Percentiles rank a stretch among this genome's conserved stretches.
Conservation (phyloP, 1,140 invertebrate genomes). For the Calephelis virginiensis region DNA sequence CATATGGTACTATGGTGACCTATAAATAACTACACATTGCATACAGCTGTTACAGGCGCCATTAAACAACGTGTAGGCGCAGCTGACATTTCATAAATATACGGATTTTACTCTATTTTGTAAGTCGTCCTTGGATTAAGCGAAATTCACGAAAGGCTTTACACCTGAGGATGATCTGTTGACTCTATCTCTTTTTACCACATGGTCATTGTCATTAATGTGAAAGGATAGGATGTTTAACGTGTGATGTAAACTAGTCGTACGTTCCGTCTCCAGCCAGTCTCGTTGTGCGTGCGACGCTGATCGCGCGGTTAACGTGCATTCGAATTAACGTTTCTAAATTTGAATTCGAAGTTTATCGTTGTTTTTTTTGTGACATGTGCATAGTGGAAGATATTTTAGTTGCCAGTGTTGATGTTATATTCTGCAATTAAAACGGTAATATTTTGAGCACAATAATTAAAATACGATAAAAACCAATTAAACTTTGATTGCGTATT, state of each 20-base stretch:
- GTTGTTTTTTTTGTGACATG: slow-evolving; percentile 40
- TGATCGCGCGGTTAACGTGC: slow-evolving; percentile 48
- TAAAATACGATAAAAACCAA: background rate
- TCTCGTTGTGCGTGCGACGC: slow-evolving; percentile 69
- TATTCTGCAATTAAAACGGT: slow-evolving; percentile 13
- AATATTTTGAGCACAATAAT: slow-evolving; percentile 17
- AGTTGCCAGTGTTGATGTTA: slow-evolving; percentile 32
- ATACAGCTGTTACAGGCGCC: slow-evolving; percentile 39
- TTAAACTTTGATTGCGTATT: slow-evolving; percentile 1
- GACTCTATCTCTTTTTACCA: slow-evolving; percentile 38
- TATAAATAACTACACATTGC: slow-evolving; percentile 49
- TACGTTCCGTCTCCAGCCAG: slow-evolving; percentile 59
- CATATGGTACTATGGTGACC: slow-evolving; percentile 32
- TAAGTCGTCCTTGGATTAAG: slow-evolving; percentile 60
- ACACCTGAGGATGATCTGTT: slow-evolving; percentile 39
- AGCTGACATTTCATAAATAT: slow-evolving; percentile 54
- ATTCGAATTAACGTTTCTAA: slow-evolving; percentile 39
- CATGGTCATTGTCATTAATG: slow-evolving; percentile 33
- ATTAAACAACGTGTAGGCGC: slow-evolving; percentile 40
- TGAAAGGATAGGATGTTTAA: slow-evolving; percentile 43
- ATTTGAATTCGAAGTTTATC: slow-evolving; percentile 62
- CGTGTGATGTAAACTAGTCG: slow-evolving; percentile 46
- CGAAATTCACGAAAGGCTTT: slow-evolving; percentile 55
- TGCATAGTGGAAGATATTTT: slow-evolving; percentile 32
- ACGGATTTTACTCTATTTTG: slow-evolving; percentile 48